phyloP scores from a whole-genome alignment of 1,140 invertebrate species.

The Formica selysi region DNA sequence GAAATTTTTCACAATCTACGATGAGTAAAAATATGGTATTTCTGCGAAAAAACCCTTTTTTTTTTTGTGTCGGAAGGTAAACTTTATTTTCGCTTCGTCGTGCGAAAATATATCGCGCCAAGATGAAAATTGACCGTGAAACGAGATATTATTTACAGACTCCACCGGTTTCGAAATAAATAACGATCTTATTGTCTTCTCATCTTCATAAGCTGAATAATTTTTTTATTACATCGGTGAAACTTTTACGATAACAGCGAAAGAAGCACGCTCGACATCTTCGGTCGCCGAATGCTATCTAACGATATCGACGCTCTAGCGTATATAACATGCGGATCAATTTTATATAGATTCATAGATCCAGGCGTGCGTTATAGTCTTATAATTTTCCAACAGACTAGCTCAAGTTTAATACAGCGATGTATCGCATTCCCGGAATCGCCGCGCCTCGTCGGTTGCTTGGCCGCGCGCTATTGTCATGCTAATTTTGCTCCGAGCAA shows the following conservation, averaged over 20 bases:
- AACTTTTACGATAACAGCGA: no score
- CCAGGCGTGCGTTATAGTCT: neutral
- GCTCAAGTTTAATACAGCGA: conserved; percentile 30
- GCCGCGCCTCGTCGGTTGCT: conserved; percentile 8
- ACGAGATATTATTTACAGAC: neutral
- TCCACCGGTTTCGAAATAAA: neutral
- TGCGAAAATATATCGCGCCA: conserved; percentile 27
- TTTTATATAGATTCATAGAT: neutral
- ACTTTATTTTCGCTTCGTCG: conserved; percentile 18
- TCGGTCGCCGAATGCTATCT: no score
- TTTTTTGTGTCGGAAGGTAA: neutral
- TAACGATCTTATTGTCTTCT: no score
- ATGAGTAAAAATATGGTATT: no score
- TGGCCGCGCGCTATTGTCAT: conserved; percentile 32
- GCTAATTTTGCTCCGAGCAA: conserved; percentile 23
- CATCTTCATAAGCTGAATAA: no score
- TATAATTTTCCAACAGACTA: conserved; percentile 17
- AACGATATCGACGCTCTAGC: neutral
- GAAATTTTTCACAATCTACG: no score
- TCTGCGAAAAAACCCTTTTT: neutral
- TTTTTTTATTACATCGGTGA: no score
- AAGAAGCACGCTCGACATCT: no score
- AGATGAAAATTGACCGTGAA: conserved; percentile 19
- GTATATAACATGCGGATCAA: neutral
- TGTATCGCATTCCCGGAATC: conserved; percentile 41